Evolutionary conservation across 2,797 vertebrate species (phyloP), one percentile per base, ranked within the genome.

Genomic region (Sebastes oblongus): DNA sequence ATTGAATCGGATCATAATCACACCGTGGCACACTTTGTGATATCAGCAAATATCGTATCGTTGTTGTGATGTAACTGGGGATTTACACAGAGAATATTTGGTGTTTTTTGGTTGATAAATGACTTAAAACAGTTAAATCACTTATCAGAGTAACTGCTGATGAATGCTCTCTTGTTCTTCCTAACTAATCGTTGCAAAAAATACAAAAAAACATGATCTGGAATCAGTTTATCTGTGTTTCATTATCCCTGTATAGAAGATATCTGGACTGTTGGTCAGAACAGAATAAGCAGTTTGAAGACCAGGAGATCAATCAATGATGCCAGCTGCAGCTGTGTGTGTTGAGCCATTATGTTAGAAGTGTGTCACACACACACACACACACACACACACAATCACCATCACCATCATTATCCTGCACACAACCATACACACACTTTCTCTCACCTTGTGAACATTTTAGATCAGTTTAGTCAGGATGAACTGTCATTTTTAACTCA

Each of bases 301-400:
- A 62, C n/a, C 25, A 22, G 59, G 34, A 52, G 46, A 66, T 46
- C 39, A 61, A 74, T 80, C 66, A 67, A 18, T 46, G 61, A 52
- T 29, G 71, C 58, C 75, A 70, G 77, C 34, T 72, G 71, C 64
- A 72, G 75, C 59, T 24, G 54, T 61, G 70, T 61, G 70, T 66
- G 61, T 29, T 66, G 27, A 29, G 72, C 68, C 55, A 66, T 66
- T 71, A 54, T 42, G 34, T 24, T 30, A 14, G 66, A 52, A 46
- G 66, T 75, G 72, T 46, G 59, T n/a, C 13, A 64, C 61, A 16
- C 58, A 25, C 50, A 29, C 67, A 27, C 29, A 56, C 66, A 56
- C 56, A 56, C 34, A 55, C 46, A 55, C 46, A 32, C 58, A 62
- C 30, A 39, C 62, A 73, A 8, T 9, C 39, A 42, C 14, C 5